Conservation (phyloP, 2,888 invertebrate genomes). For the Lasioglossum oenotherae region DNA sequence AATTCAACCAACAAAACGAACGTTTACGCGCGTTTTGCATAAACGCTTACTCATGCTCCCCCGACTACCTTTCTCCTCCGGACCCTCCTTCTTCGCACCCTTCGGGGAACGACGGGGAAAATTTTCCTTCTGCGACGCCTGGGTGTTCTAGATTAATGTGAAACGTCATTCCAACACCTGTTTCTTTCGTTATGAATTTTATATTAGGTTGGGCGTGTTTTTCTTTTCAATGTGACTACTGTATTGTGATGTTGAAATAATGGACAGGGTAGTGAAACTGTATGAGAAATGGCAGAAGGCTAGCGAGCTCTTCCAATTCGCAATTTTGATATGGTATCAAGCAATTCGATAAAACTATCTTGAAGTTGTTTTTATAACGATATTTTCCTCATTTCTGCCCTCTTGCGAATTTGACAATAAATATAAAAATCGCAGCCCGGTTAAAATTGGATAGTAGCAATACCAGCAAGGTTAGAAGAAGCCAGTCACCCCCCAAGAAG, state of each 20-base stretch:
- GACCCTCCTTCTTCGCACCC: constrained; percentile 6
- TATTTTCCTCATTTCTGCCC: neutral
- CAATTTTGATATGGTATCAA: too few relatives aligned
- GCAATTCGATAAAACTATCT: neutral
- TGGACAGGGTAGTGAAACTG: neutral
- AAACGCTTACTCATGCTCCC: constrained; percentile 78
- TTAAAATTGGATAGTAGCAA: neutral
- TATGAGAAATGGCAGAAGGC: neutral
- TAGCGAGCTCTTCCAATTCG: too few relatives aligned
- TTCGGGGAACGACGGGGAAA: neutral
- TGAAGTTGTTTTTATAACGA: neutral
- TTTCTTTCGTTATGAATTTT: constrained; percentile 7
- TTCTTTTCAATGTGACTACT: neutral
- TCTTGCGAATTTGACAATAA: accelerated
- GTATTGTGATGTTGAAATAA: neutral
- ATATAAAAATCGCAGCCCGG: neutral
- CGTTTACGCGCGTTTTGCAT: constrained; percentile 82
- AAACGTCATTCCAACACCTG: neutral
- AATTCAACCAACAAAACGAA: constrained; percentile 82
- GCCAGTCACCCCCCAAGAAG: neutral
- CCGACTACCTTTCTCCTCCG: constrained; percentile 7
- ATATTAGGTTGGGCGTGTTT: neutral
- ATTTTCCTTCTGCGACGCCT: neutral
- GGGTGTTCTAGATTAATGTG: constrained; percentile 2
- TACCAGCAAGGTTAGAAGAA: neutral